These are phyloP conservation scores for Sorex fumeus DNA, from an alignment of 2,113 vertebrate species.

Conservation along the genomic window DNA sequence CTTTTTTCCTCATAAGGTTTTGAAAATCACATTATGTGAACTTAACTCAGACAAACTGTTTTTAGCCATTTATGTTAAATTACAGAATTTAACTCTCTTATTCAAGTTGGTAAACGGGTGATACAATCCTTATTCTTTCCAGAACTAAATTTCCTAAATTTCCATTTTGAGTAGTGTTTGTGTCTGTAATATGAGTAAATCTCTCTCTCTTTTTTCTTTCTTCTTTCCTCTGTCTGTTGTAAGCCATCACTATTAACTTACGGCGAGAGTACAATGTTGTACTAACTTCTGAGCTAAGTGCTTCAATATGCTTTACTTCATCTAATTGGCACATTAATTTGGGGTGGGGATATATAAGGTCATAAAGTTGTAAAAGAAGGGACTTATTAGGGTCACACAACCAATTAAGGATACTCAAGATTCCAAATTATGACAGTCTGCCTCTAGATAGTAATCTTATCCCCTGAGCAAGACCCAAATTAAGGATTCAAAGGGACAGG, in stretches of 20 bases:
- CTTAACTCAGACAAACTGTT: not conserved
- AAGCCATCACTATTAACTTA: not conserved
- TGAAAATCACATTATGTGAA: conserved; percentile 1
- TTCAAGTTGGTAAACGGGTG: not conserved
- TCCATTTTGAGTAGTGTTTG: not conserved
- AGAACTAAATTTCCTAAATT: conserved; percentile 6
- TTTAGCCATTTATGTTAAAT: not conserved
- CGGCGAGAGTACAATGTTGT: not conserved
- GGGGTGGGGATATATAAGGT: not conserved
- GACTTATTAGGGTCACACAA: not conserved
- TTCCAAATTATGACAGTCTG: not conserved
- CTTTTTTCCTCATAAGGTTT: not conserved
- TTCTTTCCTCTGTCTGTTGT: not conserved
- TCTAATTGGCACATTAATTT: not conserved
- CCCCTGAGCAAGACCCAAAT: not conserved
- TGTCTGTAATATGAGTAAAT: not conserved
- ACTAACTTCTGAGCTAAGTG: not conserved
- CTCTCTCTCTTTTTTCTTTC: not conserved
- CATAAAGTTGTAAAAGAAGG: not conserved
- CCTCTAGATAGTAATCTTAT: not conserved
- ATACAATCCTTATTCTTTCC: conserved; percentile 10
- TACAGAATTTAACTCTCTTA: not conserved
- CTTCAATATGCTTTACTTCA: conserved; percentile 9
- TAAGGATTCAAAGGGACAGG: too few relatives aligned
- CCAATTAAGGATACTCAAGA: not conserved